A percentile compares a stretch with the other conserved stretches of the same genome.
Evolutionary conservation across 2,113 vertebrate genomes (phyloP).

Genomic region (Salvelinus alpinus): DNA sequence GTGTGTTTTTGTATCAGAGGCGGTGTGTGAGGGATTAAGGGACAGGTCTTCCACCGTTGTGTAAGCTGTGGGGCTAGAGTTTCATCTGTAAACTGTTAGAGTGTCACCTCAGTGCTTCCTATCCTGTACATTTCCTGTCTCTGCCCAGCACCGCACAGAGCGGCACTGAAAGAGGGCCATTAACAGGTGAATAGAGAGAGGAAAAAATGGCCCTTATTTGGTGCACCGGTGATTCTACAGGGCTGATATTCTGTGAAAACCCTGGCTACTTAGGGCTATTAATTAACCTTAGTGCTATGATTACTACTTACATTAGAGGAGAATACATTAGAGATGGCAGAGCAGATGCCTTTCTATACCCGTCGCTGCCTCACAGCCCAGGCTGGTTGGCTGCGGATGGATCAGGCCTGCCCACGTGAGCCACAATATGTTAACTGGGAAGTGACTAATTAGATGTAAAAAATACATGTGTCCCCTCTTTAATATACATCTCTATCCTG

Average conservation of each 20-base stretch:
- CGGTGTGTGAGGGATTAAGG: background rate
- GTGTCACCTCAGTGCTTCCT: constrained; percentile 39
- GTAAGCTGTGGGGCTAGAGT: constrained; percentile 28
- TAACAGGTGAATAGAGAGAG: constrained; percentile 66
- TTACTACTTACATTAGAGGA: constrained; percentile 95
- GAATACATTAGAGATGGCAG: constrained; percentile 91
- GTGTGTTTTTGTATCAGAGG: constrained; percentile 17
- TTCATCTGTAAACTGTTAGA: constrained; percentile 57
- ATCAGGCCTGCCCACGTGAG: constrained; percentile 84
- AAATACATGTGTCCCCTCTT: constrained; percentile 98
- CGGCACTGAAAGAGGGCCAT: constrained; percentile 54
- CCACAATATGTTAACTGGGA: constrained; percentile 96
- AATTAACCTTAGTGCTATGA: constrained; percentile 98
- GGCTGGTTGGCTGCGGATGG: constrained; percentile 48
- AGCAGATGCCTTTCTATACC: constrained; percentile 73
- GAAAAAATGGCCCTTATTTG: constrained; percentile 59
- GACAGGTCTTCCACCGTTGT: constrained; percentile 15
- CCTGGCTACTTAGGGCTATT: constrained; percentile 77
- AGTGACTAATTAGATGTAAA: constrained; percentile 99
- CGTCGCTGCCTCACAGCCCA: constrained; percentile 86
- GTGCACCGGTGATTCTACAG: constrained; percentile 50
- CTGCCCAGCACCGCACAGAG: background rate
- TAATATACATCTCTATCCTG: constrained; percentile 99
- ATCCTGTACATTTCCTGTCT: constrained; percentile 26
- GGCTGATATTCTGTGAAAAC: constrained; percentile 58